phyloP scores from a whole-genome alignment of 2,113 vertebrate genomes.

The Rattus norvegicus region GRCr8 NC_086020.1:21810501-21811000 shows the following conservation, averaged over 20 bases:
- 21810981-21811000: not conserved
- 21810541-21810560: not conserved
- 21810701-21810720: not conserved
- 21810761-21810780: not conserved
- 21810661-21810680: not conserved
- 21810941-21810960: not conserved
- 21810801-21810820: not conserved
- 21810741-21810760: conserved; percentile 20
- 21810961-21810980: not conserved
- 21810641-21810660: not conserved
- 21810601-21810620: not conserved
- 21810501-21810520: not conserved
- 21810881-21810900: not conserved
- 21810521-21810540: not conserved
- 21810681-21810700: not conserved
- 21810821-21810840: not conserved
- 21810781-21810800: not conserved
- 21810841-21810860: not conserved
- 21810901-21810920: not conserved
- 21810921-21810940: not conserved
- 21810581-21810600: not conserved
- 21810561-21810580: not conserved
- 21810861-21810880: not conserved
- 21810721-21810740: not conserved
- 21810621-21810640: not conserved